A percentile compares a stretch with the other conserved stretches of the same genome.
phyloP scores from a whole-genome alignment of 2,797 vertebrate genomes.

The Galago senegalensis region DNA sequence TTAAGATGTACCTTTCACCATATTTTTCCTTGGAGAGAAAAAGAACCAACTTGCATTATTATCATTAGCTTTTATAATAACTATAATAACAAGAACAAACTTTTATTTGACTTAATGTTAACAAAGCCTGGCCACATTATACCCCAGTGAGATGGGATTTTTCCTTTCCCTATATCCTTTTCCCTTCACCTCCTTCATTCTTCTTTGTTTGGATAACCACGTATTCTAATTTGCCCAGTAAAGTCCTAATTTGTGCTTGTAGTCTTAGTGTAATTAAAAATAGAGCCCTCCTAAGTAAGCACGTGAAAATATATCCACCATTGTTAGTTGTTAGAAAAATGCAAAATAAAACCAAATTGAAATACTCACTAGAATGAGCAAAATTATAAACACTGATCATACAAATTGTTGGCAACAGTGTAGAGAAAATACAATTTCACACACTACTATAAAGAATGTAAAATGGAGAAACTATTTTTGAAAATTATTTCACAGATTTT shows the following conservation, averaged over 20 bases:
- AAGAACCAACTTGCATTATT: conserved; percentile 1
- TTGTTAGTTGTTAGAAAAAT: neutral
- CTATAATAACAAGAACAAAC: neutral
- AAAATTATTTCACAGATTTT: neutral
- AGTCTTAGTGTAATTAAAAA: neutral
- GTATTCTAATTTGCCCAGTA: neutral
- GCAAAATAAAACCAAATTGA: neutral
- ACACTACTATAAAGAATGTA: neutral
- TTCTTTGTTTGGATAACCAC: neutral
- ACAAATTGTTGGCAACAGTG: neutral
- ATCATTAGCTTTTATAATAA: neutral
- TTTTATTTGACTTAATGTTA: neutral
- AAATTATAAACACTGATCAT: neutral
- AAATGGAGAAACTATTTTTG: neutral
- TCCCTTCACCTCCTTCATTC: neutral
- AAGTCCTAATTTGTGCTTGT: neutral
- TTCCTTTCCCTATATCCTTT: neutral
- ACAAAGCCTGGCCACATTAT: neutral
- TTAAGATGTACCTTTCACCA: neutral
- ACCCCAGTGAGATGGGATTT: neutral
- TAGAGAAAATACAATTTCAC: conserved; percentile 6
- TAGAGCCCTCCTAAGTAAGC: neutral
- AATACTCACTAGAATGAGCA: neutral
- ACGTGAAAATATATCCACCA: neutral
- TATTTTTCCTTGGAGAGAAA: conserved; percentile 19